Conservation (phyloP, 2,113 vertebrate genomes). For the Athene noctua region DNA sequence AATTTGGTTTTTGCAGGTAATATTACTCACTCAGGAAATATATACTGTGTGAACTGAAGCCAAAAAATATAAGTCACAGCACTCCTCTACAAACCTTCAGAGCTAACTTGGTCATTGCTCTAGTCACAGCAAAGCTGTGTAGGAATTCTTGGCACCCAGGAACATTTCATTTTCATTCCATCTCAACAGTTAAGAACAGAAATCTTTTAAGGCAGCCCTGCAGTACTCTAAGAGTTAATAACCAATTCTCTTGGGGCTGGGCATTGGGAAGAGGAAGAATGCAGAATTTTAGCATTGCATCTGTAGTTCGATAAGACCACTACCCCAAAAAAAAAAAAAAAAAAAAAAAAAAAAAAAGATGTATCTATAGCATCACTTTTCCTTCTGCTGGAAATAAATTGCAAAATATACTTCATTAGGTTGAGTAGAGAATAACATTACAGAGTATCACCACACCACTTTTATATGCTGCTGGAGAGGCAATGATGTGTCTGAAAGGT, state of each 20-base stretch:
- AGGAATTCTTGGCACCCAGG: constrained; percentile 8
- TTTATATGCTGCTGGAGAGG: not conserved
- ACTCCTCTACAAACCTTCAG: not conserved
- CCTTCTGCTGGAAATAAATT: not conserved
- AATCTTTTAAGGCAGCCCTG: constrained; percentile 3
- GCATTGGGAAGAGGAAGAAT: not conserved
- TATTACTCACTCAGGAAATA: not conserved
- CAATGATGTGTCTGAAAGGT: not conserved
- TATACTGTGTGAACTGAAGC: not conserved
- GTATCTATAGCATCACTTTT: not conserved
- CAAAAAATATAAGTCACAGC: not conserved
- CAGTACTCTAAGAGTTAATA: not conserved
- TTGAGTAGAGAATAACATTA: not conserved
- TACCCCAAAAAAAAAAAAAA: not conserved
- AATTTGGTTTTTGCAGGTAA: not conserved
- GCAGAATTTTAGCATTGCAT: not conserved
- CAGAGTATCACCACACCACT: not conserved
- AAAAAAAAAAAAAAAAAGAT: not conserved
- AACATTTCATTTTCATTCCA: constrained; percentile 7
- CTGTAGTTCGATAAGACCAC: not conserved
- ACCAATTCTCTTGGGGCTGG: not conserved
- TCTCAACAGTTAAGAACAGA: not conserved
- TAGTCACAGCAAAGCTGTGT: not conserved
- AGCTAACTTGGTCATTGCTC: not conserved
- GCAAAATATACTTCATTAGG: not conserved